Conservation (phyloP, 2,797 vertebrate species). For the Halcyon badia region DNA sequence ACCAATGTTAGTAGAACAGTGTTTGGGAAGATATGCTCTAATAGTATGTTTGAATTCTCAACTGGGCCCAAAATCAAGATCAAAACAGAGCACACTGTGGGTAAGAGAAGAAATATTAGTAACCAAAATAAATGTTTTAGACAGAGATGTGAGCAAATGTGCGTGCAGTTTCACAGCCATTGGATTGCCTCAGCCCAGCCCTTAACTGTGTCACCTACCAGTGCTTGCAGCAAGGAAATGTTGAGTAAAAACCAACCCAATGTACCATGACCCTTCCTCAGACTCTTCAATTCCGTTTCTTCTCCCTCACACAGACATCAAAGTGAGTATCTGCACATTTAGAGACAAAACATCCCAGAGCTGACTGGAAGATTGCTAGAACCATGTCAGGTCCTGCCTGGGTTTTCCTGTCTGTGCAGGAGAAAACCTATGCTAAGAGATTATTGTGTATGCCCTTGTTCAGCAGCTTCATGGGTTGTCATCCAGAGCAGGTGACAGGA, state of each 20-base stretch:
- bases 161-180: not conserved
- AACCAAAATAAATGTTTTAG: not conserved
- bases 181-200: not conserved
- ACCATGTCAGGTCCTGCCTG: not conserved
- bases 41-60: not conserved
- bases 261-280: rapidly evolving
- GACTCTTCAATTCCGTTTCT: not conserved
- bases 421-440: not conserved
- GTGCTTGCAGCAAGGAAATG: not conserved
- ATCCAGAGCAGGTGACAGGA: not conserved
- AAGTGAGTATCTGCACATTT: not conserved
- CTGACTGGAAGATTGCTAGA: not conserved
- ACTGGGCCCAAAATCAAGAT: slow-evolving; percentile 15
- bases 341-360: not conserved
- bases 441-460: not conserved
- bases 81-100: not conserved
- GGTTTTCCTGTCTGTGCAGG: not conserved
- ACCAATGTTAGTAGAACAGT: not conserved
- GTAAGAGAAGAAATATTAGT: not conserved
- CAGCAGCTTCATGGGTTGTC: not conserved
- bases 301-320: not conserved
- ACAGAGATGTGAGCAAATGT: not conserved
- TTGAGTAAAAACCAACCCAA: not conserved
- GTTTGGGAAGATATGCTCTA: not conserved
- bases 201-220: not conserved